These are phyloP conservation scores for Cinclus cinclus DNA, from an alignment of 2,113 vertebrate species.

Conservation along the genomic window DNA sequence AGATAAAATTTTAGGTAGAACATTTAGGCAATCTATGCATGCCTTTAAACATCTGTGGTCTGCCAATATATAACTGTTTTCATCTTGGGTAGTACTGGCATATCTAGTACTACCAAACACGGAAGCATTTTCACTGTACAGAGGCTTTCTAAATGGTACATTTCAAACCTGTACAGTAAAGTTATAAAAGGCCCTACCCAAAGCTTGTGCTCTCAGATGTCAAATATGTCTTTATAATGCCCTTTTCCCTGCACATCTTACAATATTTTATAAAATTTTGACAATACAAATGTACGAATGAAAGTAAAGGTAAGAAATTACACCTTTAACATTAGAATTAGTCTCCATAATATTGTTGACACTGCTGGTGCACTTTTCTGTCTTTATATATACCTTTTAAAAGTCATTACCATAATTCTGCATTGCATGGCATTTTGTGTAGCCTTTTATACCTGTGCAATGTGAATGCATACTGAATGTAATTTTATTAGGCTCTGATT, in stretches of 20 bases:
- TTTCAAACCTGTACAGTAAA: background rate
- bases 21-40: background rate
- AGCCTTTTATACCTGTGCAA: background rate
- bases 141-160: background rate
- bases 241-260: background rate
- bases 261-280: background rate
- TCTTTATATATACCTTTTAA: background rate
- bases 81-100: background rate
- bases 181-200: background rate
- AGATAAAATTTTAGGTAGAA: background rate
- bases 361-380: background rate
- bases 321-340: background rate
- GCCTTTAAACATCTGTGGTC: background rate
- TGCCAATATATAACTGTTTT: background rate
- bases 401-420: background rate
- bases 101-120: background rate
- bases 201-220: background rate
- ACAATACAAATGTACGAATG: background rate
- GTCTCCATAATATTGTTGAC: background rate
- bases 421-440: background rate
- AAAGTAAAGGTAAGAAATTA: background rate
- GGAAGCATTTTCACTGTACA: background rate
- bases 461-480: background rate
- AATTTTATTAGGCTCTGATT: background rate
- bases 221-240: background rate